Conservation (phyloP, 2,797 vertebrate genomes). For the Scolopax rusticola region DNA sequence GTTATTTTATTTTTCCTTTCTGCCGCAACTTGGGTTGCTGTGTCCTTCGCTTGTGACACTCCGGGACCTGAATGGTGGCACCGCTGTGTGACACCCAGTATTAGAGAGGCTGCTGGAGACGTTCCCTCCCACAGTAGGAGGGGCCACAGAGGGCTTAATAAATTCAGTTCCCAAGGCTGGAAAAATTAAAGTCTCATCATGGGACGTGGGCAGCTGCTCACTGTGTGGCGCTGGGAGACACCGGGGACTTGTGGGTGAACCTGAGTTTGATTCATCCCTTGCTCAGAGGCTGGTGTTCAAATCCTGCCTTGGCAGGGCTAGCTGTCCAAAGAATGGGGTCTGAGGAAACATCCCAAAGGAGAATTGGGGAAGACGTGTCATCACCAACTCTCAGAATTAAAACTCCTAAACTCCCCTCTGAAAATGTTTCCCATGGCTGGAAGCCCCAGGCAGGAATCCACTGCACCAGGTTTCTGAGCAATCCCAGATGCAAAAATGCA, state of each 20-base stretch:
- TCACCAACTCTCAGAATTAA: background rate
- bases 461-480: background rate
- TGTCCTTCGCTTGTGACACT: background rate
- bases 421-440: background rate
- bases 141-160: background rate
- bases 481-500: background rate
- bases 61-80: slow-evolving; percentile 28
- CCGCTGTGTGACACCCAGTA: slow-evolving; percentile 8
- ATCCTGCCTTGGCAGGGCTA: background rate
- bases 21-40: background rate
- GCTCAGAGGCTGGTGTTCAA: background rate
- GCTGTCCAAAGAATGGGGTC: background rate
- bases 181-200: background rate
- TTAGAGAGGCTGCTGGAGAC: slow-evolving; percentile 9
- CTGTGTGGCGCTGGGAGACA: background rate
- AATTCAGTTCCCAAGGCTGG: slow-evolving; percentile 18
- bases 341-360: background rate
- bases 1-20: background rate
- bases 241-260: rapidly evolving
- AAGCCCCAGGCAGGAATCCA: background rate
- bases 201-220: background rate
- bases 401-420: background rate
- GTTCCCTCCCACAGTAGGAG: slow-evolving; percentile 66
- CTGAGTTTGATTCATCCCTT: background rate
- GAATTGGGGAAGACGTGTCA: background rate